phyloP scores from a whole-genome alignment of 2,888 invertebrate species.

The Pachydiplax longipennis region DNA sequence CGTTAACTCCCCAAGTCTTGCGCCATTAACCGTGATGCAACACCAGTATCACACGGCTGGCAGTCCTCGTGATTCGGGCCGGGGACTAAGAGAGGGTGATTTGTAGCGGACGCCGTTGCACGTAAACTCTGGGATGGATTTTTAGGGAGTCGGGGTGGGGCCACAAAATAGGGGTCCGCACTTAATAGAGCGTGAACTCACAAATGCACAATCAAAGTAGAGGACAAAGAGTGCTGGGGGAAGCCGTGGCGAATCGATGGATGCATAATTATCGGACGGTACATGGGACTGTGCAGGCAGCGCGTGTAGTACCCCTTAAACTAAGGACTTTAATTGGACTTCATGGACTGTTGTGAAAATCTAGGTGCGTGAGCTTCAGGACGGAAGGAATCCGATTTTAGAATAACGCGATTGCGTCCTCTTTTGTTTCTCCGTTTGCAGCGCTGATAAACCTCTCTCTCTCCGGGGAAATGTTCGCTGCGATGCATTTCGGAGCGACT shows the following conservation, averaged over 20 bases:
- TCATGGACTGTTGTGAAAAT: not conserved
- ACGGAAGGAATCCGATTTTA: not conserved
- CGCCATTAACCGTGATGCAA: constrained; percentile 40
- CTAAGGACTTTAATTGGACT: not conserved
- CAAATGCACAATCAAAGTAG: not conserved
- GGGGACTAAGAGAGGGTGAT: not conserved
- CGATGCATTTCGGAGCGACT: too few species aligned
- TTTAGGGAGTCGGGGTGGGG: not conserved
- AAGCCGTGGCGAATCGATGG: not conserved
- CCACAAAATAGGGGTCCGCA: not conserved
- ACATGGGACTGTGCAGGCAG: not conserved
- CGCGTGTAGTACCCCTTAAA: not conserved
- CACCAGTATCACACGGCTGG: not conserved
- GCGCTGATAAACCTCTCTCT: not conserved
- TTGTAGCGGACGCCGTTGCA: not conserved
- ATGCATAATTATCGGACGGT: not conserved
- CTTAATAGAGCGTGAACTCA: constrained; percentile 35
- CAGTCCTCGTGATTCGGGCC: constrained; percentile 11
- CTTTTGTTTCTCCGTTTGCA: not conserved
- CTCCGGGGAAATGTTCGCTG: not conserved
- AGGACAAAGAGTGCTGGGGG: not conserved
- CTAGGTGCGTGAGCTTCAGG: not conserved
- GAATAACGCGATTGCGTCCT: not conserved
- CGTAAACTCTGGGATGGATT: not conserved
- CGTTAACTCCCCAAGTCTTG: not conserved